phyloP scores from a whole-genome alignment of 2,888 invertebrate species.

The Ectropis crepuscularia region DNA sequence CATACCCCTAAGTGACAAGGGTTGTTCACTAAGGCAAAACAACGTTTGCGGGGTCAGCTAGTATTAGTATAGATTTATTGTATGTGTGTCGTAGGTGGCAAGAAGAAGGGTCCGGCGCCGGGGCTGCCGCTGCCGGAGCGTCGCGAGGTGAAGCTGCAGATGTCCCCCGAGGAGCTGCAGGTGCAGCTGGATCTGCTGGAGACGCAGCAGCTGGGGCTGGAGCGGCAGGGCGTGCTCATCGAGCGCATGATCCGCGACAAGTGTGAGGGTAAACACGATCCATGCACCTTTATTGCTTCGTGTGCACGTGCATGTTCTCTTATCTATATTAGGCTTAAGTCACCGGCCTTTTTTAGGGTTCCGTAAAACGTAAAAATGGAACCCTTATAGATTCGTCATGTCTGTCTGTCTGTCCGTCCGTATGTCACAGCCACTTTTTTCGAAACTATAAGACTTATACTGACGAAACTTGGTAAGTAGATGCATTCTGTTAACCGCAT shows the following conservation, averaged over 20 bases:
- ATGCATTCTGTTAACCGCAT: too few relatives aligned
- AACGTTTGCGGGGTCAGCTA: too few relatives aligned
- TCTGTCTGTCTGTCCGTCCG: too few relatives aligned
- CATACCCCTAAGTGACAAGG: too few relatives aligned
- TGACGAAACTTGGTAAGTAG: too few relatives aligned
- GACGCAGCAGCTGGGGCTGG: constrained; percentile 94
- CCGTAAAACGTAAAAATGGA: too few relatives aligned
- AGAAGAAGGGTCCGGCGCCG: constrained; percentile 93
- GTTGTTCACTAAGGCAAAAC: too few relatives aligned
- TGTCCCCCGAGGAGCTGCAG: constrained; percentile 86
- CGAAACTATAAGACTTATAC: too few relatives aligned
- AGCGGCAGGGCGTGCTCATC: constrained; percentile 95
- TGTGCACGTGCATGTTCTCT: background rate
- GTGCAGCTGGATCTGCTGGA: constrained; percentile 92
- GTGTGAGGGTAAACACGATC: constrained; percentile 85
- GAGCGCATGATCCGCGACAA: constrained; percentile 95
- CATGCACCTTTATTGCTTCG: constrained; percentile 50
- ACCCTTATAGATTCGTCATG: too few relatives aligned
- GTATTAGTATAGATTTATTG: background rate
- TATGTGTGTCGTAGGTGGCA: constrained; percentile 79
- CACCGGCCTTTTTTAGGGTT: too few relatives aligned
- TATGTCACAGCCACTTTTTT: too few relatives aligned
- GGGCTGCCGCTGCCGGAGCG: constrained; percentile 90
- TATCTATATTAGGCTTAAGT: too few relatives aligned
- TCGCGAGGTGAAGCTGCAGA: constrained; percentile 80